Percentiles rank a stretch among this genome's conserved stretches.
These are phyloP conservation scores for Microplitis mediator DNA, from an alignment of 1,140 invertebrate genomes.

Conservation along the genomic window DNA sequence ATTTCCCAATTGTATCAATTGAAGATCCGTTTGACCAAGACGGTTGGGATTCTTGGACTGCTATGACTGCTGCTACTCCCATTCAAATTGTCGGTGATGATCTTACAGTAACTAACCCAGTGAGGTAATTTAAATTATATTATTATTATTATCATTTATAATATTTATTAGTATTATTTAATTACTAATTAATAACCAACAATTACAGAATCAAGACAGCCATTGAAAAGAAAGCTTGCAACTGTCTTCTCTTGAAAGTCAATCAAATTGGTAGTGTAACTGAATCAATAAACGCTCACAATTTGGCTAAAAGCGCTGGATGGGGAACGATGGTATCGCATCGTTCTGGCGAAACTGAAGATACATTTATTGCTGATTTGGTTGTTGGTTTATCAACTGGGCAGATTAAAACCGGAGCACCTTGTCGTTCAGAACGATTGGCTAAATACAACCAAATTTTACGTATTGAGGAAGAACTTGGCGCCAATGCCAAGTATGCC, in stretches of 20 bases:
- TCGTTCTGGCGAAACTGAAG: conserved; percentile 97
- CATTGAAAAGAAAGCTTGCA: conserved; percentile 96
- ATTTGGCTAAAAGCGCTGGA: conserved; percentile 89
- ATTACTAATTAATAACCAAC: not conserved
- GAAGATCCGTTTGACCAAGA: conserved; percentile 99
- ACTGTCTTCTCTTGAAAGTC: conserved; percentile 95
- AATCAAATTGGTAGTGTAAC: conserved; percentile 99
- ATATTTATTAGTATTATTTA: not conserved
- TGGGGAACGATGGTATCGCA: conserved; percentile 99
- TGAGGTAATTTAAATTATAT: conserved; percentile 42
- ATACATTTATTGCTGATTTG: conserved; percentile 98
- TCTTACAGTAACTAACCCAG: conserved; percentile 89
- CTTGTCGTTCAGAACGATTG: conserved; percentile 96
- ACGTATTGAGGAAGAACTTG: conserved; percentile 97
- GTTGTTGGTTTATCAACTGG: conserved; percentile 97
- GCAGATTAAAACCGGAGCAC: conserved; percentile 99
- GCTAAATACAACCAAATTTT: conserved; percentile 99
- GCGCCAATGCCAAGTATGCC: conserved; percentile 86
- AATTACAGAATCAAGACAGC: conserved; percentile 84
- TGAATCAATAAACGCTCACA: conserved; percentile 95
- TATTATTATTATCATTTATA: too few relatives aligned
- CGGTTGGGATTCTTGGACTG: conserved; percentile 93
- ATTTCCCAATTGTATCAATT: conserved; percentile 96
- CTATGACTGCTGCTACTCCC: conserved; percentile 76
- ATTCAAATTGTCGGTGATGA: conserved; percentile 98